Conservation (phyloP, 1,140 invertebrate genomes). For the Tribolium castaneum region DNA sequence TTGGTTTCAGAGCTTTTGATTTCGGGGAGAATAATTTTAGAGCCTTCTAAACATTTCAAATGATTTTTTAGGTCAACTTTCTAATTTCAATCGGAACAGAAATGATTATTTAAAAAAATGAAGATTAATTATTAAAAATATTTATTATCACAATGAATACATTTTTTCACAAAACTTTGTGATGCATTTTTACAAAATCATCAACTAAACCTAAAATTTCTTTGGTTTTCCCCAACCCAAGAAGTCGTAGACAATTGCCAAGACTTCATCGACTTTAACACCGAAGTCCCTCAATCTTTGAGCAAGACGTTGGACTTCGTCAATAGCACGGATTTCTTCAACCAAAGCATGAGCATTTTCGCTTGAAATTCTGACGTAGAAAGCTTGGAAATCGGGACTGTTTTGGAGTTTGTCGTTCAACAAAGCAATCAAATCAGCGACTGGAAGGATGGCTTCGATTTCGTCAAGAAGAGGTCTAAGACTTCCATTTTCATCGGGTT, state of each 20-base stretch:
- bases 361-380: too few relatives aligned
- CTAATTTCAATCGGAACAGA: not conserved
- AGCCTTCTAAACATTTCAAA: not conserved
- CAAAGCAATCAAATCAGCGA: too few relatives aligned
- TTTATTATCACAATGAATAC: not conserved
- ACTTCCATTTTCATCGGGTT: too few relatives aligned
- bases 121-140: not conserved
- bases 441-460: too few relatives aligned
- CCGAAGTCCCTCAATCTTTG: too few relatives aligned
- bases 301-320: too few relatives aligned
- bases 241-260: conserved; percentile 41
- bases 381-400: too few relatives aligned
- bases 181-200: not conserved
- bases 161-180: not conserved
- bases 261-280: conserved; percentile 42
- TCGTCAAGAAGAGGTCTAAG: too few relatives aligned
- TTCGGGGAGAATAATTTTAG: not conserved
- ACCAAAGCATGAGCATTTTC: too few relatives aligned
- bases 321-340: too few relatives aligned
- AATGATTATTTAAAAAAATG: not conserved
- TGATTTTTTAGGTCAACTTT: too few relatives aligned
- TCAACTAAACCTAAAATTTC: not conserved
- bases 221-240: conserved; percentile 44
- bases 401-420: too few relatives aligned
- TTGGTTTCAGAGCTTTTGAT: not conserved